Conservation (phyloP, 2,113 vertebrate species). For the Triplophysa siluroides region DNA sequence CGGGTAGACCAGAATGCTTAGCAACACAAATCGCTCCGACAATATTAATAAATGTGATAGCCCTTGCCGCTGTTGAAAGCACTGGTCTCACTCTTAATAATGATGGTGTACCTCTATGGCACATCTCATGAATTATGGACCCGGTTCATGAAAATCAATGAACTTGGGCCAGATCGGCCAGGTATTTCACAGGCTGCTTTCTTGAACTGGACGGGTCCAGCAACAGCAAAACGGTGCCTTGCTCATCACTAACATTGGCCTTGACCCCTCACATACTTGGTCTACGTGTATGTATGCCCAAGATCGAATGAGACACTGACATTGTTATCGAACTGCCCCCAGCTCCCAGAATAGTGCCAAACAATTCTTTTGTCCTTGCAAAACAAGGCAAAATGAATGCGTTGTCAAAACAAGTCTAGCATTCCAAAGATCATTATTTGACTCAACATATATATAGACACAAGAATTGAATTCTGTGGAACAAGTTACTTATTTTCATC, state of each 20-base stretch:
- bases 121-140: conserved; percentile 51
- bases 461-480: conserved; percentile 10
- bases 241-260: conserved; percentile 51
- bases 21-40: conserved; percentile 2
- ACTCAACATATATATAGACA: conserved; percentile 1
- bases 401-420: conserved; percentile 25
- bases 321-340: background rate
- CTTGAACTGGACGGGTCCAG: conserved; percentile 41
- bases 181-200: conserved; percentile 39
- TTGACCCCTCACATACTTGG: conserved; percentile 26
- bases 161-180: conserved; percentile 26
- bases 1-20: background rate
- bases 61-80: conserved; percentile 27
- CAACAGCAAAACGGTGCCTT: conserved; percentile 43
- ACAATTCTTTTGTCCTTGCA: background rate
- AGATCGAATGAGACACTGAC: background rate
- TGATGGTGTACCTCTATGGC: conserved; percentile 38
- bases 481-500: conserved; percentile 7
- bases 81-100: conserved; percentile 19
- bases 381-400: conserved; percentile 9
- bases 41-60: conserved; percentile 28
- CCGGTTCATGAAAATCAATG: conserved; percentile 56
- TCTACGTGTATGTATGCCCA: background rate
- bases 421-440: background rate
- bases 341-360: background rate